These are phyloP conservation scores for Pocillopora verrucosa DNA, from an alignment of 64 coral and sea anemone species.

Conservation along the genomic window DNA sequence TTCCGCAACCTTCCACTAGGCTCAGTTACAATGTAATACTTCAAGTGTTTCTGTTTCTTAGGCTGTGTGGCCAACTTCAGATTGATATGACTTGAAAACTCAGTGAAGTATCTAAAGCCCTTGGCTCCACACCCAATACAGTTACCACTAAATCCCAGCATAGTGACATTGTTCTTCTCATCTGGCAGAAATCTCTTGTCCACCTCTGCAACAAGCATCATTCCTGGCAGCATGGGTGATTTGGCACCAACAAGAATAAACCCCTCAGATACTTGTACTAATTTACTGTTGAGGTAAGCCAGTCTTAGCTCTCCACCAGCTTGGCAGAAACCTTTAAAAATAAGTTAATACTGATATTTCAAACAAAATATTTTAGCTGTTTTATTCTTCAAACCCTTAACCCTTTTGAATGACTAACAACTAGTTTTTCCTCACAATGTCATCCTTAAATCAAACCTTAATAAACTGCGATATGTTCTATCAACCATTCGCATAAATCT, in stretches of 20 bases:
- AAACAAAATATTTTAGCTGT: neutral
- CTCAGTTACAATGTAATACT: slow-evolving; percentile 89
- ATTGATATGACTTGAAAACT: slow-evolving; percentile 98
- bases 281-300: slow-evolving; percentile 49
- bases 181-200: slow-evolving; percentile 95
- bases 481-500: no score
- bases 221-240: slow-evolving; percentile 87
- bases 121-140: slow-evolving; percentile 96
- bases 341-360: neutral
- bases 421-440: neutral
- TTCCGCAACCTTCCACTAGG: slow-evolving; percentile 70
- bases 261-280: slow-evolving; percentile 63
- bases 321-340: slow-evolving; percentile 72
- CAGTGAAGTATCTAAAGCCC: slow-evolving; percentile 93
- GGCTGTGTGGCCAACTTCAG: slow-evolving; percentile 90
- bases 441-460: neutral
- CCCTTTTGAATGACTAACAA: no score
- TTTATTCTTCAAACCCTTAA: neutral
- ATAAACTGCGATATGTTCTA: no score
- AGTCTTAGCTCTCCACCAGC: slow-evolving; percentile 77
- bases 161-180: slow-evolving; percentile 78
- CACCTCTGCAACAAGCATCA: slow-evolving; percentile 88
- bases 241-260: slow-evolving; percentile 92
- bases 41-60: slow-evolving; percentile 98
- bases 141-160: slow-evolving; percentile 93